Evolutionary conservation across 2,797 vertebrate genomes (phyloP).

Genomic region (Falco berigora): DNA sequence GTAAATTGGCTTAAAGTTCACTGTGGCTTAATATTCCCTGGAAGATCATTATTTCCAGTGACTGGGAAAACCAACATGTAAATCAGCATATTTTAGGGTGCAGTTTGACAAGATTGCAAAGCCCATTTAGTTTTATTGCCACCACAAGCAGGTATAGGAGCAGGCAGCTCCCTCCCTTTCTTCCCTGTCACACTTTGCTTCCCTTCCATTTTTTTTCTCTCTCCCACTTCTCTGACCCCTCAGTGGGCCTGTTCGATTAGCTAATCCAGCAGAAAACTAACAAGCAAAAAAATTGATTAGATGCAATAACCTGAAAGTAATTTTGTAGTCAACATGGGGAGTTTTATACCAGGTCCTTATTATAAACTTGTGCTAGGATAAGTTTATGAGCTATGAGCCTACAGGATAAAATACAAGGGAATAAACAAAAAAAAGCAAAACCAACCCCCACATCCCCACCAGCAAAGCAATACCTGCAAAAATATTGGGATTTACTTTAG

Average conservation of each 20-base stretch:
- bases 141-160: not conserved
- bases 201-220: not conserved
- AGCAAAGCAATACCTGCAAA: not conserved
- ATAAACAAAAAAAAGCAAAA: not conserved
- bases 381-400: not conserved
- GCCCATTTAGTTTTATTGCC: not conserved
- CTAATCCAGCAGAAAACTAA: conserved; percentile 8
- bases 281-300: not conserved
- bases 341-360: not conserved
- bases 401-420: not conserved
- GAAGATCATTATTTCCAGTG: not conserved
- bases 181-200: not conserved
- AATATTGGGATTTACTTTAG: not conserved
- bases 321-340: not conserved
- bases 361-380: not conserved
- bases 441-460: not conserved
- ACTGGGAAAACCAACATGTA: not conserved
- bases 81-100: conserved; percentile 10
- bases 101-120: not conserved
- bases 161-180: not conserved
- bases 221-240: not conserved
- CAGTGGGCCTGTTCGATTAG: not conserved
- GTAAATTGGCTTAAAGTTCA: conserved; percentile 48
- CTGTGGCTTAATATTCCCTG: not conserved
- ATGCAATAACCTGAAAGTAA: not conserved